phyloP scores from a whole-genome alignment of 1,140 invertebrate genomes.

The Meloidogyne hapla region DNA sequence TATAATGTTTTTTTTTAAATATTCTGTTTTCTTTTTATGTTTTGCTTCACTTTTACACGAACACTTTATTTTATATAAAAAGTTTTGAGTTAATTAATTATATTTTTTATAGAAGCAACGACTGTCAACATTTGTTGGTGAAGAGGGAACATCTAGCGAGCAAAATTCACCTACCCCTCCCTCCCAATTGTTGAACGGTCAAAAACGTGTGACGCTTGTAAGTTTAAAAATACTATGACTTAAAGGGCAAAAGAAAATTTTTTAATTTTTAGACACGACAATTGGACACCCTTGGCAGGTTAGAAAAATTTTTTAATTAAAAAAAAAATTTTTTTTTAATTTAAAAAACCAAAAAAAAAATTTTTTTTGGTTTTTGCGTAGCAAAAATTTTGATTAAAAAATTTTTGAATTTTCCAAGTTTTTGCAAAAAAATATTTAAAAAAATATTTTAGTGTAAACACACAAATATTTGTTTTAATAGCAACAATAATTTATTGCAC shows the following conservation, averaged over 20 bases:
- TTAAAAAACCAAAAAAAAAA: too few relatives aligned
- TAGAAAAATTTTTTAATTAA: too few relatives aligned
- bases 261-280: not conserved
- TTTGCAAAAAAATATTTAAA: not conserved
- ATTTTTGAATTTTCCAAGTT: not conserved
- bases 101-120: not conserved
- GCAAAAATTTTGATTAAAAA: not conserved
- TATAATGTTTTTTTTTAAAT: too few relatives aligned
- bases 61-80: too few relatives aligned
- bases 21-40: too few relatives aligned
- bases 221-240: not conserved
- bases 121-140: not conserved
- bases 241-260: not conserved
- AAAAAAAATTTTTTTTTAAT: not conserved
- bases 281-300: not conserved
- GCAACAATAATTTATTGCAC: conserved; percentile 1
- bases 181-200: not conserved
- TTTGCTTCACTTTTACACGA: too few relatives aligned
- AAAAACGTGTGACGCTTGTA: not conserved
- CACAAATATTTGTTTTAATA: not conserved
- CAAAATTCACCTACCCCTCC: not conserved
- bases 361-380: too few relatives aligned
- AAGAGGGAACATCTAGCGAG: not conserved
- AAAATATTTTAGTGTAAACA: not conserved
- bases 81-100: not conserved